A percentile compares a stretch with the other conserved stretches of the same genome.
These are phyloP conservation scores for Eulemur albifrons DNA, from an alignment of 2,797 vertebrate species.

Conservation along the genomic window DNA sequence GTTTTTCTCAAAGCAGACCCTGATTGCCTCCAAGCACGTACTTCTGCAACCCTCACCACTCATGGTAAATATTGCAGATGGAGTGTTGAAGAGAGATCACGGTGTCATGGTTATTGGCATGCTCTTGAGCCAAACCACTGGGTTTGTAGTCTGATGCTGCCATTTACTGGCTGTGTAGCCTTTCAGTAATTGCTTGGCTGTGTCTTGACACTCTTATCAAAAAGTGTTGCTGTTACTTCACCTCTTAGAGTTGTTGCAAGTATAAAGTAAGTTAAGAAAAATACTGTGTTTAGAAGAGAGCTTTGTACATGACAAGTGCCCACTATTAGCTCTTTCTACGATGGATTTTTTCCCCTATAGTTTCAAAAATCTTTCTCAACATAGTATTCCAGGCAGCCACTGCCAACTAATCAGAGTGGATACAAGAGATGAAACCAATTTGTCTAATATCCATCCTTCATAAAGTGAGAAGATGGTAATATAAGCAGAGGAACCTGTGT, in stretches of 20 bases:
- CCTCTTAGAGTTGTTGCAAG: not conserved
- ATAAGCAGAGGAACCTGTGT: not conserved
- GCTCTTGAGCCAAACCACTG: not conserved
- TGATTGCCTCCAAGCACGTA: not conserved
- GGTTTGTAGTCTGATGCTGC: not conserved
- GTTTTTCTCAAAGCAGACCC: not conserved
- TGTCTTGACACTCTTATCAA: not conserved
- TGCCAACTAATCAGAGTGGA: not conserved
- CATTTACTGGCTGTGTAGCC: not conserved
- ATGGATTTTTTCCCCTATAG: not conserved
- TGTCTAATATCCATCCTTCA: not conserved
- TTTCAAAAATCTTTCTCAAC: slow-evolving; percentile 47
- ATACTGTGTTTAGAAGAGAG: not conserved
- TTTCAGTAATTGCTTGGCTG: not conserved
- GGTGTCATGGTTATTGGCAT: not conserved
- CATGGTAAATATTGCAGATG: not conserved
- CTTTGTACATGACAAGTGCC: not conserved
- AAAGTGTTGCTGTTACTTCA: not conserved
- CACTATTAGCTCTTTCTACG: not conserved
- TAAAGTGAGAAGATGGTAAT: not conserved
- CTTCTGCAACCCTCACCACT: not conserved
- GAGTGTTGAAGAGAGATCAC: not conserved
- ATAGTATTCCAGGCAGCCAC: not conserved
- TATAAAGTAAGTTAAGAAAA: slow-evolving; percentile 18
- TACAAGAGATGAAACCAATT: slow-evolving; percentile 1